Base-by-base conservation (phyloP, 1,140 invertebrate genomes). In the Cotesia typhae region DNA sequence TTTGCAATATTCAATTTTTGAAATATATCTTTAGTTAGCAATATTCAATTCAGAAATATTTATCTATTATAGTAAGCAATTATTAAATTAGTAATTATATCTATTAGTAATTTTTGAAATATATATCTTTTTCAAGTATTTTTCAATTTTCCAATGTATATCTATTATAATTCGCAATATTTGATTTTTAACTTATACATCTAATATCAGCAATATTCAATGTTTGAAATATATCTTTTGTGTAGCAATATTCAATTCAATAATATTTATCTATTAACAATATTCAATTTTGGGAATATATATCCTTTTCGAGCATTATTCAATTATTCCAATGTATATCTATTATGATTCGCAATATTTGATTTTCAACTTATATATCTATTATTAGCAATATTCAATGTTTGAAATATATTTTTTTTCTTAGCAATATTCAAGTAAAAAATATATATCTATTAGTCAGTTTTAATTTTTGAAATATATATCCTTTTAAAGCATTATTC, bases 401-500 rank as follows among this genome's bases (percentile, higher is more conserved):
- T 5, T 0, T 55, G 55, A 57, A 36, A 17, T 17, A 70, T 52
- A 63, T n/a, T 70, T 5, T 37, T 4, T 0, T 0, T 37, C 2
- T 2, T 10, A 53, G 59, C 10, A 70, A 52, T 70, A 70, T 28
- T 63, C 17, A 5, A 38, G 17, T n/a, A 41, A 35, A 14, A 36
- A 67, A 66, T 61, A 71, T 9, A 20, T 4, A 3, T 0, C 7
- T 3, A 0, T 6, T 36, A 66, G 36, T 17, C 35, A n/a, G 59
- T 35, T 59, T 59, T 66, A 51, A 57, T 3, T 17, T 66, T n/a
- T 4, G 14, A 55, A 47, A 51, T 67, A 17, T 53, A 67, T 10
- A n/a, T 69, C 41, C 14, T 51, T 67, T 65, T 20, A 53, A 20
- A 17, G 53, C 69, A 69, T 69, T 60, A 71, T 0, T 38, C 36